phyloP scores from a whole-genome alignment of 2,113 vertebrate genomes.

The Isurus oxyrinchus region DNA sequence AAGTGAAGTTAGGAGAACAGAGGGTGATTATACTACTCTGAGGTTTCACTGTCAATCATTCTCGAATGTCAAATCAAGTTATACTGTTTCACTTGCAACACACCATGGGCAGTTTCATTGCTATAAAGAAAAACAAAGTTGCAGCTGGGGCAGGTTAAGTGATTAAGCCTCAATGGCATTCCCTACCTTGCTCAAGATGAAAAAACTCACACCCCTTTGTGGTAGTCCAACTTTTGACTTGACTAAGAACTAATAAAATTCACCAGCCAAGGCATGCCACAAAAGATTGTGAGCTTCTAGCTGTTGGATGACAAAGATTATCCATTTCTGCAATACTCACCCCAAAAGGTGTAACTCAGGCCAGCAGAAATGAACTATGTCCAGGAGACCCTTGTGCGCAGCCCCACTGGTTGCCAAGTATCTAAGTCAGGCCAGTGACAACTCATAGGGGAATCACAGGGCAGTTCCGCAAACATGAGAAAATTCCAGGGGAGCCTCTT shows the following conservation, averaged over 20 bases:
- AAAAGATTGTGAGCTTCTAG: background rate
- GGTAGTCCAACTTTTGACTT: background rate
- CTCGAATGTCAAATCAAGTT: background rate
- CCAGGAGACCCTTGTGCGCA: background rate
- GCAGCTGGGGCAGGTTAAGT: background rate
- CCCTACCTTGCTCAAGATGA: background rate
- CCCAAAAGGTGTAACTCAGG: background rate
- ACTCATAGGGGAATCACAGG: background rate
- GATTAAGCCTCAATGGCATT: background rate
- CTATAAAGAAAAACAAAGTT: background rate
- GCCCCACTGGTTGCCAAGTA: background rate
- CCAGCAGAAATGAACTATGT: background rate
- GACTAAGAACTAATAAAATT: background rate
- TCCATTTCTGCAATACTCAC: background rate
- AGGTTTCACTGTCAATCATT: background rate
- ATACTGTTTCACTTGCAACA: background rate
- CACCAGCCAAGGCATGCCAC: background rate
- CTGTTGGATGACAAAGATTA: background rate
- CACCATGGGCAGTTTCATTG: too few species aligned
- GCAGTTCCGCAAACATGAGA: background rate
- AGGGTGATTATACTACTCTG: background rate
- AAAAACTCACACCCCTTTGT: background rate
- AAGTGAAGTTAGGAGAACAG: background rate
- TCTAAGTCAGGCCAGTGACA: background rate
- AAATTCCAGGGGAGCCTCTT: background rate